Conservation (phyloP, 1,140 invertebrate genomes). For the Macrostomum lignano region DNA sequence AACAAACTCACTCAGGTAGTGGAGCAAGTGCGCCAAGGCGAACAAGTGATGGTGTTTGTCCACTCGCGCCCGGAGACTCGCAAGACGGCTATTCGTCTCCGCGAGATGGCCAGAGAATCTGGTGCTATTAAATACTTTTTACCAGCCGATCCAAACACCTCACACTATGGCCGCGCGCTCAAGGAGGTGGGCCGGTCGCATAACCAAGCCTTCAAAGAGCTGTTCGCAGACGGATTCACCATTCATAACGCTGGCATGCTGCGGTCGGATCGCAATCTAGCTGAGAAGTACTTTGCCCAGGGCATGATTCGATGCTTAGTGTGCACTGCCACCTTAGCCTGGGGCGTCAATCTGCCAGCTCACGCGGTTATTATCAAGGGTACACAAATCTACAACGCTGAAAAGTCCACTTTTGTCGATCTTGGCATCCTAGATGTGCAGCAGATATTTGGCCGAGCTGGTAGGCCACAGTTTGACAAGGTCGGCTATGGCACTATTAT, state of each 20-base stretch:
- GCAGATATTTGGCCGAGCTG: constrained; percentile 94
- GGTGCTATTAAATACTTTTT: too few species aligned
- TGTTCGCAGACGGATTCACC: constrained; percentile 60
- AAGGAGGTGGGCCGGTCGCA: too few species aligned
- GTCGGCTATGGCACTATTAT: constrained; percentile 70
- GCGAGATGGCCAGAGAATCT: too few species aligned
- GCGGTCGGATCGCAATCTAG: constrained; percentile 42
- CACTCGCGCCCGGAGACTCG: too few species aligned
- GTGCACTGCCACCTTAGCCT: constrained; percentile 86
- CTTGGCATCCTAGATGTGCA: constrained; percentile 82
- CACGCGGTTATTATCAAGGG: constrained; percentile 88
- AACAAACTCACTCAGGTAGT: too few species aligned
- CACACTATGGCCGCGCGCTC: too few species aligned
- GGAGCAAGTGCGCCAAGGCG: too few species aligned
- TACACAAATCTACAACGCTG: constrained; percentile 86
- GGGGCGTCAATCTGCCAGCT: constrained; percentile 94
- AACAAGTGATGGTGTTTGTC: too few species aligned
- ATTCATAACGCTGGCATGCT: constrained; percentile 89
- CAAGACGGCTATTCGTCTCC: too few species aligned
- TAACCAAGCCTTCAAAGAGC: too few species aligned
- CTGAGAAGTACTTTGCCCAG: constrained; percentile 32
- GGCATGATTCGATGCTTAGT: constrained; percentile 70
- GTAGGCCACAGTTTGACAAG: constrained; percentile 47
- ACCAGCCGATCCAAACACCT: too few species aligned
- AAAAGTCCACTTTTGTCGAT: constrained; percentile 70